Base-by-base conservation (phyloP, 2,888 invertebrate genomes). In the Julus scanicus region DNA sequence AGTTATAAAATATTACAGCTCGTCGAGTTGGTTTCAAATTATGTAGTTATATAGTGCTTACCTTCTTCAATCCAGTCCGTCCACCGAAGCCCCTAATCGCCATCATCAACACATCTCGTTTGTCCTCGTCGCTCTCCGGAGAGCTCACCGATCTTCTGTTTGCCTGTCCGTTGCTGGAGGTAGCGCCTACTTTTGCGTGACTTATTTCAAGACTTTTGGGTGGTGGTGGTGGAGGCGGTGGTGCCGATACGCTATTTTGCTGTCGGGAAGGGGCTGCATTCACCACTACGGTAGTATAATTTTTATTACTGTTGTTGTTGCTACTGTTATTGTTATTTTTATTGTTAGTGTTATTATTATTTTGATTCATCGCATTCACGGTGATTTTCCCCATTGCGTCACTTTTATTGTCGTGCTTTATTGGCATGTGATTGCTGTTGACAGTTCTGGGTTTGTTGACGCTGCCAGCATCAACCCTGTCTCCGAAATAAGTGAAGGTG, bases 31-130 rank as follows among this genome's bases (percentile, higher is more conserved):
- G 29, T 29, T 63, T 63, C 63, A 63, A 63, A n/a, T 20, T 63
- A 3, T 63, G 63, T 6, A 4, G 53, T 13, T 13, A 53, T 53
- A 15, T 15, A 53, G 53, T 53, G 29, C 80, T 80, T 13, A 88
- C 89, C 86, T 89, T 88, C 57, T 83, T 48, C 63, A 89, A 86
- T 11, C 48, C 90, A 40, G 89, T 90, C 83, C 91, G 90, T 49
- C 93, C 93, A 88, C 95, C 95, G 90, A 96, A 96, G 91, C 94
- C 95, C 89, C 95, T 93, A 91, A 96, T 96, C 29, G 95, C 95
- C 87, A 94, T 94, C 91, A 96, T 92, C 53, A 96, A 92, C 90
- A 94, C 94, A 90, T 95, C 94, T 85, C 95, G 93, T 0, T 95
- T 93, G 92, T 96, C 95, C 1, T 92, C 90, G 85, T 91, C 53